These are phyloP conservation scores for Labeo calbasu DNA, from an alignment of 2,797 vertebrate genomes.

Conservation along the genomic window DNA sequence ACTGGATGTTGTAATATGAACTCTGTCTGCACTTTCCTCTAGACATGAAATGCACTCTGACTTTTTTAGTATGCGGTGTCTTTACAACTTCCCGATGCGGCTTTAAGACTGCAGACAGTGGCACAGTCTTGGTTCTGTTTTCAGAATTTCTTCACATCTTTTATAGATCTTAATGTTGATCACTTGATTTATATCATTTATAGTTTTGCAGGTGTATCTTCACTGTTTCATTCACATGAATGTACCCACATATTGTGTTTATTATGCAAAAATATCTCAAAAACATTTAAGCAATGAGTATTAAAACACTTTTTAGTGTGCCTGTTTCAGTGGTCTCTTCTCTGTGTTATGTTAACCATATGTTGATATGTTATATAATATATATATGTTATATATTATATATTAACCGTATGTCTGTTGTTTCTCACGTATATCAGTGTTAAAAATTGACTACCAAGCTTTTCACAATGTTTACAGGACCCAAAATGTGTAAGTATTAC, in stretches of 20 bases:
- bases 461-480: slow-evolving; percentile 35
- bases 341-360: neutral
- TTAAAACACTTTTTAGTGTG: slow-evolving; percentile 8
- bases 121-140: neutral
- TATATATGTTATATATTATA: too few relatives aligned
- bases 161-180: slow-evolving; percentile 7
- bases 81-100: slow-evolving; percentile 1
- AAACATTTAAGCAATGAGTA: slow-evolving; percentile 11
- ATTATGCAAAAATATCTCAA: neutral
- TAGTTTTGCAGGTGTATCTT: neutral
- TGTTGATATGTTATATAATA: too few relatives aligned
- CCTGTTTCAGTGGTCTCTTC: neutral
- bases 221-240: neutral
- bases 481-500: slow-evolving; percentile 7
- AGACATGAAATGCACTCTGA: neutral
- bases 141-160: neutral
- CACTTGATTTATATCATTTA: neutral
- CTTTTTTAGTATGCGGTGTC: neutral
- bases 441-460: slow-evolving; percentile 21
- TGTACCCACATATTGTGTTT: neutral
- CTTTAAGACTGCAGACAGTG: neutral
- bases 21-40: slow-evolving; percentile 5
- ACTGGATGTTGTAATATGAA: slow-evolving; percentile 11
- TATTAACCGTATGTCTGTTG: too few relatives aligned
- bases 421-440: slow-evolving; percentile 20